Percentiles rank a stretch among this genome's conserved stretches.
phyloP scores from a whole-genome alignment of 2,113 vertebrate species.

The Etheostoma spectabile region DNA sequence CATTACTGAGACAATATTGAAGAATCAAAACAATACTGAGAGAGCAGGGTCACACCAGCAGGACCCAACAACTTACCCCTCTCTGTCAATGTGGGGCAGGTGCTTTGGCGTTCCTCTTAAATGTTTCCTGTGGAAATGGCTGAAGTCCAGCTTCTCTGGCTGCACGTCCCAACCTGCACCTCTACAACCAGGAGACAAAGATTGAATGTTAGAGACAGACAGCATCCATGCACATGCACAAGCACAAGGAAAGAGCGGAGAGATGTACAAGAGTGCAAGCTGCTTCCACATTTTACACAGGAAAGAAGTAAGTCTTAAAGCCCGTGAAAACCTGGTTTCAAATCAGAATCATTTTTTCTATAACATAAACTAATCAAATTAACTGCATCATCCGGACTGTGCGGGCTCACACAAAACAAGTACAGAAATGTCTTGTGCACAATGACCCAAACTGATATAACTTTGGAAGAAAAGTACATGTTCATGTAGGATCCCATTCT shows the following conservation, averaged over 20 bases:
- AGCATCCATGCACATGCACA: neutral
- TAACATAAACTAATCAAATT: neutral
- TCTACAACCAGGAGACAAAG: conserved; percentile 72
- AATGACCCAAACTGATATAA: neutral
- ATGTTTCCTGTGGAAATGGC: conserved; percentile 92
- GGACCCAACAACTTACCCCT: conserved; percentile 87
- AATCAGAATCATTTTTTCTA: neutral
- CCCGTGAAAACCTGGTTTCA: neutral
- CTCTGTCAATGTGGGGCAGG: conserved; percentile 93
- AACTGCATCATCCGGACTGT: neutral
- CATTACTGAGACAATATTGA: neutral
- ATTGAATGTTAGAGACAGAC: neutral
- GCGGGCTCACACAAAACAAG: neutral
- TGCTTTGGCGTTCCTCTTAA: conserved; percentile 89
- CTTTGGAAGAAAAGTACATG: neutral
- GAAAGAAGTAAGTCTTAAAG: neutral
- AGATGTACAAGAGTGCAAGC: neutral
- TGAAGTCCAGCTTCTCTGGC: conserved; percentile 97
- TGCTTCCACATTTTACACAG: neutral
- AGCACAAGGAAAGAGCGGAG: neutral
- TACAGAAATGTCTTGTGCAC: neutral
- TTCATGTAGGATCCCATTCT: neutral
- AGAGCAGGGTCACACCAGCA: neutral
- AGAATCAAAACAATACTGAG: neutral
- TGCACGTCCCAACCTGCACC: conserved; percentile 97